Conservation (phyloP, 2,113 vertebrate genomes). For the Calonectris borealis region DNA sequence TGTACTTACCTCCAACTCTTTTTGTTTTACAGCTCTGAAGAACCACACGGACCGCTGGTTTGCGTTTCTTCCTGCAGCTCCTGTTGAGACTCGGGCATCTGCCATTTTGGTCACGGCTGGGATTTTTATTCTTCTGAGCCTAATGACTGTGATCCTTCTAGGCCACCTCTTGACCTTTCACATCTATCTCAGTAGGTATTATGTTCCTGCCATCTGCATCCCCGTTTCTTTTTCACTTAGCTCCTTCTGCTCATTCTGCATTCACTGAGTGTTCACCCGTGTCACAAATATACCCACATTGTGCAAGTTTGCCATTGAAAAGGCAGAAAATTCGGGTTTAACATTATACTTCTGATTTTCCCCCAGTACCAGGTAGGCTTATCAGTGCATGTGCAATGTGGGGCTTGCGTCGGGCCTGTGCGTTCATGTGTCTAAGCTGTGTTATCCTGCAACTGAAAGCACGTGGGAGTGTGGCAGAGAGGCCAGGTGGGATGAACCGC, state of each 20-base stretch:
- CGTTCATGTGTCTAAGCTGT: not conserved
- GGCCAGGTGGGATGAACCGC: not conserved
- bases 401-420: not conserved
- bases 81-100: conserved; percentile 79
- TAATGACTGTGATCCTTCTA: conserved; percentile 83
- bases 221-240: not conserved
- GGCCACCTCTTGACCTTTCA: conserved; percentile 92
- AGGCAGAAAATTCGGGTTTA: not conserved
- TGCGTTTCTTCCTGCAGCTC: conserved; percentile 87
- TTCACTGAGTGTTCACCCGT: fast-evolving
- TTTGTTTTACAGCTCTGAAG: conserved; percentile 72
- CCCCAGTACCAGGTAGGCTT: not conserved
- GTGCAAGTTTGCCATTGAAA: not conserved
- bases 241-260: not conserved
- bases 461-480: not conserved
- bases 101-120: conserved; percentile 85
- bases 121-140: conserved; percentile 82
- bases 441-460: not conserved
- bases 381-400: not conserved
- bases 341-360: not conserved
- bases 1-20: not conserved
- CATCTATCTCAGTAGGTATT: conserved; percentile 91
- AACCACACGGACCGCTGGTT: conserved; percentile 89
- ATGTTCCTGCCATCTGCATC: not conserved
- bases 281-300: not conserved